Evolutionary conservation across 2,797 vertebrate genomes (phyloP), one percentile per base, ranked within the genome.

Genomic region (Zalophus californianus): DNA sequence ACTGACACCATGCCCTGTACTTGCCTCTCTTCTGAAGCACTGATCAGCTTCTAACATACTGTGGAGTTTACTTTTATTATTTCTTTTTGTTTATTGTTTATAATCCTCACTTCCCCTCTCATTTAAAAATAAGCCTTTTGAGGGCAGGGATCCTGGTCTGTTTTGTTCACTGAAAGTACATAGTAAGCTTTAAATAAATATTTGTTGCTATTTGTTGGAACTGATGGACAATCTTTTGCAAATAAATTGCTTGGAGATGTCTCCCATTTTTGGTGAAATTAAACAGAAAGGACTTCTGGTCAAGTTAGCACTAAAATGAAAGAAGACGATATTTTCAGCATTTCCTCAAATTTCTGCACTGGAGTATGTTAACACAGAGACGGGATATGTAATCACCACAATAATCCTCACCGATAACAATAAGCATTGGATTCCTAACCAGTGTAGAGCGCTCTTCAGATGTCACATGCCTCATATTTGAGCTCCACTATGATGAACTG

Each of bases 161-260:
- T 88, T 91, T 86, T 79, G 23, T 35, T 96, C 44, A 48, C 13
- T 1, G 27, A 87, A 54, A 23, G 25, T 25, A 38, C 2, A 4
- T 2, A 4, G 14, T n/a, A 38, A 52, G 7, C 56, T 90, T 80
- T 77, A 79, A 64, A 50, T 32, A 79, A 23, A 60, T 38, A 25
- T 50, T 77, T 82, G 3, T 92, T 86, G 48, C 4, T 23, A 8
- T 64, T 90, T 54, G 4, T 85, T 75, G 66, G 9, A 89, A 68
- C 6, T 18, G 21, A 48, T 50, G 62, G 80, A 58, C 11, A 79
- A 14, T 66, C 29, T 94, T 92, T 95, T 29, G 8, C 35, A 50
- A 92, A 78, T 52, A 80, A 90, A 88, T 72, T 58, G 21, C 44
- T 83, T 75, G 66, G 86, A 41, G 23, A 56, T 85, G 50, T 58